phyloP scores from a whole-genome alignment of 2,797 vertebrate species.

The Sebastes miniatus region DNA sequence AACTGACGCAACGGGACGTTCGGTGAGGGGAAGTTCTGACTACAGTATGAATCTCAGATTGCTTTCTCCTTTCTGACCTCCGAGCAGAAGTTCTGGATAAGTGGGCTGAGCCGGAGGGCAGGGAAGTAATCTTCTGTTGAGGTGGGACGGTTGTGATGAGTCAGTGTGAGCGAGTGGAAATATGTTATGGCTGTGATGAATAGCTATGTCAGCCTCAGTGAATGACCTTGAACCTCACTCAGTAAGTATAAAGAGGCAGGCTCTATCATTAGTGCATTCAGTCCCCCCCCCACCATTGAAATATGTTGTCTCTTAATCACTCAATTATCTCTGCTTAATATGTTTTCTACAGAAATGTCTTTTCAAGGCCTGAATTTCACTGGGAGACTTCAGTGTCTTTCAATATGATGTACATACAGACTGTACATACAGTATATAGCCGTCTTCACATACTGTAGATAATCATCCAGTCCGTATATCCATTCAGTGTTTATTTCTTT shows the following conservation, averaged over 20 bases:
- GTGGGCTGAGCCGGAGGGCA: constrained; percentile 38
- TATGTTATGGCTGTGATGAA: constrained; percentile 50
- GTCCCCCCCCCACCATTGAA: constrained; percentile 35
- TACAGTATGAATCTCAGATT: neutral
- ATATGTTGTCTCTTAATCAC: constrained; percentile 53
- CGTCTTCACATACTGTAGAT: neutral
- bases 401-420: neutral
- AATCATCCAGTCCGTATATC: neutral
- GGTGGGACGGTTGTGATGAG: constrained; percentile 29
- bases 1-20: neutral
- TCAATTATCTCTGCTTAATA: constrained; percentile 46
- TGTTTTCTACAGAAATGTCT: constrained; percentile 35
- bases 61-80: constrained; percentile 9
- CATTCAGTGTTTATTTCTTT: neutral
- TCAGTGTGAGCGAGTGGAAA: constrained; percentile 32
- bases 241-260: constrained; percentile 28
- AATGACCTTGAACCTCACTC: constrained; percentile 49
- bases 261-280: constrained; percentile 42
- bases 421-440: neutral
- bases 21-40: neutral
- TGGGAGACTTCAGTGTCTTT: constrained; percentile 22
- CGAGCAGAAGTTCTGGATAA: constrained; percentile 39
- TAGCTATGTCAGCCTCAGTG: constrained; percentile 31
- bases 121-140: constrained; percentile 28
- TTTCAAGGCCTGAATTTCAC: constrained; percentile 14